Evolutionary conservation across 92 coral and sea anemone species (phyloP).

Genomic region (Bergia puertoricense): DNA sequence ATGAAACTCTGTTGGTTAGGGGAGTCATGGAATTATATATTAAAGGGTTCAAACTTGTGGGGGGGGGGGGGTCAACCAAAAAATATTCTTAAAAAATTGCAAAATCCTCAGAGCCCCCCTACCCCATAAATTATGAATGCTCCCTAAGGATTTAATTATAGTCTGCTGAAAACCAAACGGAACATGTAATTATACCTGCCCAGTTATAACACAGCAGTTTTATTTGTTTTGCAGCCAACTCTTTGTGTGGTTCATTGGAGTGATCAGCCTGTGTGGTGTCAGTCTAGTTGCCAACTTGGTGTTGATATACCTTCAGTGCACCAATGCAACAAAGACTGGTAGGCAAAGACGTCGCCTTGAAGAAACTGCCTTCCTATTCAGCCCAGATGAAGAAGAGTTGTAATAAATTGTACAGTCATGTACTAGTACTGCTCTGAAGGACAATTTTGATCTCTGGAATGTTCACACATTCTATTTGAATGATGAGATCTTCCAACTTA

Average conservation of each 20-base stretch:
- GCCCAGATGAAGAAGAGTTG: slow-evolving; percentile 70
- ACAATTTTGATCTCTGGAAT: neutral
- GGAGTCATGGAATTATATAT: too few relatives aligned
- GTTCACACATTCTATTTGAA: neutral
- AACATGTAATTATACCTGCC: neutral
- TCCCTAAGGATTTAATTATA: too few relatives aligned
- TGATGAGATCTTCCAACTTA: neutral
- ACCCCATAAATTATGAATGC: too few relatives aligned
- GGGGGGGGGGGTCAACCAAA: too few relatives aligned
- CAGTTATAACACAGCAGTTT: neutral
- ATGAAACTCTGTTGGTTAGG: too few relatives aligned
- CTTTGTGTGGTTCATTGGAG: slow-evolving; percentile 84
- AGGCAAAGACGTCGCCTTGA: slow-evolving; percentile 45
- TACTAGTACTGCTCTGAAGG: neutral
- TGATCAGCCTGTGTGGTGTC: slow-evolving; percentile 73
- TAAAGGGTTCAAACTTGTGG: too few relatives aligned
- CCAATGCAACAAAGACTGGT: slow-evolving; percentile 45
- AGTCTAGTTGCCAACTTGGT: slow-evolving; percentile 84
- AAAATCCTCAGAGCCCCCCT: too few relatives aligned
- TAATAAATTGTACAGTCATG: neutral
- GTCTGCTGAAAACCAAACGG: neutral
- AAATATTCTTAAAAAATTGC: too few relatives aligned
- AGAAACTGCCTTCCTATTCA: slow-evolving; percentile 69
- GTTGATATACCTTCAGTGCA: slow-evolving; percentile 76
- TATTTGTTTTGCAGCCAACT: slow-evolving; percentile 58